These are phyloP conservation scores for Strix occidentalis DNA, from an alignment of 2,797 vertebrate species.

Conservation along the genomic window DNA sequence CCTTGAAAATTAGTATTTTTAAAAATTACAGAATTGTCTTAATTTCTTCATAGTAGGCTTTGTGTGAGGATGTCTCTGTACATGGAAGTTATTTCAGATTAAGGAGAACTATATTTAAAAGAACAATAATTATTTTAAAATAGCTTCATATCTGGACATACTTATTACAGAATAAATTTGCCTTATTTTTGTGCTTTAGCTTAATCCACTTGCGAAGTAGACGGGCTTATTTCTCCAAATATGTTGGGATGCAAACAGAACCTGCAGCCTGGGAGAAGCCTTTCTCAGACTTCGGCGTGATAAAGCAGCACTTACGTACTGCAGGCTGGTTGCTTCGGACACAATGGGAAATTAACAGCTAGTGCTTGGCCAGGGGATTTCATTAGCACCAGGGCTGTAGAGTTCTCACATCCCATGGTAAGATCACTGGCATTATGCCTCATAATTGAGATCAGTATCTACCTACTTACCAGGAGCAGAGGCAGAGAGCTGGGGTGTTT, in stretches of 20 bases:
- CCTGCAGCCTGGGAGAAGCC: background rate
- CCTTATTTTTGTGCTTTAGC: background rate
- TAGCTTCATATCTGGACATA: background rate
- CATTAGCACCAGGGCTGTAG: background rate
- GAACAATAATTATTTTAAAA: background rate
- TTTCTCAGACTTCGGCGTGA: background rate
- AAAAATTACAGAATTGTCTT: background rate
- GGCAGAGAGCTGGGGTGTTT: background rate
- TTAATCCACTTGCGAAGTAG: background rate
- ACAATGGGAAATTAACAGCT: background rate
- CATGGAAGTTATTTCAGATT: background rate
- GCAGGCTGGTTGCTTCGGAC: background rate
- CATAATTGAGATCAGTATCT: constrained; percentile 29
- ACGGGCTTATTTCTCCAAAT: background rate
- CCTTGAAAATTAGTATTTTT: background rate
- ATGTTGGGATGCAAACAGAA: background rate
- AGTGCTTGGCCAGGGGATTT: background rate
- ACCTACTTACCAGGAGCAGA: background rate
- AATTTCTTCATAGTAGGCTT: background rate
- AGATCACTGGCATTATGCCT: background rate
- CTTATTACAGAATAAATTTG: background rate
- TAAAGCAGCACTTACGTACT: background rate
- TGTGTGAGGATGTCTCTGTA: background rate
- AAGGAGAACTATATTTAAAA: background rate
- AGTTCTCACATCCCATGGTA: background rate